These are phyloP conservation scores for Erannis defoliaria DNA, from an alignment of 2,888 invertebrate genomes.

Conservation along the genomic window DNA sequence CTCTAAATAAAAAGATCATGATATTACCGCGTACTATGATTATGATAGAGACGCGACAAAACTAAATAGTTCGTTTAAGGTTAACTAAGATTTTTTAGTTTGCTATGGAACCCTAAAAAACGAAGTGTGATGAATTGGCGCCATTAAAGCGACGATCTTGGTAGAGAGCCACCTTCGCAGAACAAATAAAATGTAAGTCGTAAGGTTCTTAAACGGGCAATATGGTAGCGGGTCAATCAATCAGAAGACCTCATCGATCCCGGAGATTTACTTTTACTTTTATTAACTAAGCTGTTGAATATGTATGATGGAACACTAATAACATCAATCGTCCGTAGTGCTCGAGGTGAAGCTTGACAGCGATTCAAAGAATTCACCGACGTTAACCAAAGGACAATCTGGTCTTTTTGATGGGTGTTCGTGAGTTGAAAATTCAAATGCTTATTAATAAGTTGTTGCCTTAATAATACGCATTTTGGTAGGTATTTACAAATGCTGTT, in stretches of 20 bases:
- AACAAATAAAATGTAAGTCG: slow-evolving; percentile 61
- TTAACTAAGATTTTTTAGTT: too few species aligned
- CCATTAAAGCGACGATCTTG: slow-evolving; percentile 62
- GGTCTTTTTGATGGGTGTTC: slow-evolving; percentile 57
- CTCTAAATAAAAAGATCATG: too few species aligned
- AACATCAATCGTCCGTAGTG: slow-evolving; percentile 61
- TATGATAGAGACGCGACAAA: too few species aligned
- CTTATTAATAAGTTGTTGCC: too few species aligned
- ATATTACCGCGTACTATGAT: too few species aligned
- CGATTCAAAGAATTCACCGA: too few species aligned
- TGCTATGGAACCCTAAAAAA: not conserved
- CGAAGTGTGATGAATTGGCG: slow-evolving; percentile 76
- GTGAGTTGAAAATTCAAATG: too few species aligned
- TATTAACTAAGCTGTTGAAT: slow-evolving; percentile 74
- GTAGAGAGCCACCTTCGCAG: slow-evolving; percentile 44
- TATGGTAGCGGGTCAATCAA: slow-evolving; percentile 64
- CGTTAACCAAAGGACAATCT: too few species aligned
- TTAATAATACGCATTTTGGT: too few species aligned
- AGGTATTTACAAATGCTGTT: too few species aligned
- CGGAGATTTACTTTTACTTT: slow-evolving; percentile 82
- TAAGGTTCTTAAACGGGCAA: slow-evolving; percentile 63
- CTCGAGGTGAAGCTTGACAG: too few species aligned
- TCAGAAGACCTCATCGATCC: slow-evolving; percentile 65
- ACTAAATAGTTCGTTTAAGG: too few species aligned
- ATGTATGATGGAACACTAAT: slow-evolving; percentile 70